Percentiles rank a stretch among this genome's conserved stretches.
Evolutionary conservation across 2,888 invertebrate genomes (phyloP).

Genomic region (Andrena praecox): DNA sequence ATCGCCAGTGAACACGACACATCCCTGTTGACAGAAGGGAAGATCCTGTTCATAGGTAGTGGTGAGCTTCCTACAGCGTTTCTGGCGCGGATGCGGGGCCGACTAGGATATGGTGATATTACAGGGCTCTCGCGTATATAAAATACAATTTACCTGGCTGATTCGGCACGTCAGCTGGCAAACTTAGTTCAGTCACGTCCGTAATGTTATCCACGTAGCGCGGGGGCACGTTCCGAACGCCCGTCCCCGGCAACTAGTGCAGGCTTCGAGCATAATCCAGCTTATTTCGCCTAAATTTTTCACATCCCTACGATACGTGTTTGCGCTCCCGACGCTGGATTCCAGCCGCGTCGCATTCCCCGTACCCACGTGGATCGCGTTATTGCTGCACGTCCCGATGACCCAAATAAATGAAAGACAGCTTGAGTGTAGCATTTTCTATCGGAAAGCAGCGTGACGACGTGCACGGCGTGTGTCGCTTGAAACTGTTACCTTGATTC

Average conservation of each 20-base stretch:
- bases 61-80: no score
- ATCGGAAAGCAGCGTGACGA: neutral
- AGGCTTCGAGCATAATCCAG: neutral
- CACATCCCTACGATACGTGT: neutral
- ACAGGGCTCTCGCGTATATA: neutral
- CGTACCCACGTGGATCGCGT: constrained; percentile 21
- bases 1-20: no score
- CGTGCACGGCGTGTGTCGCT: neutral
- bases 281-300: constrained; percentile 30
- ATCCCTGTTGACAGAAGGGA: no score
- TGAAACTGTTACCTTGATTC: no score
- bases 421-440: neutral
- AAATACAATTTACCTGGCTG: constrained; percentile 20
- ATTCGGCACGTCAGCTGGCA: constrained; percentile 17
- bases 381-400: constrained; percentile 19
- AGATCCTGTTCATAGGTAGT: no score
- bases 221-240: constrained; percentile 9
- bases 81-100: no score
- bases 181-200: constrained; percentile 44
- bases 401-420: constrained; percentile 31
- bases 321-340: neutral
- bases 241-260: neutral
- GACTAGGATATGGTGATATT: neutral
- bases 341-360: neutral
- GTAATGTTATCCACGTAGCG: neutral